A percentile compares a stretch with the other conserved stretches of the same genome.
These are phyloP conservation scores for Drosophila teissieri DNA, from an alignment of 1,140 invertebrate genomes.

Conservation along the genomic window DNA sequence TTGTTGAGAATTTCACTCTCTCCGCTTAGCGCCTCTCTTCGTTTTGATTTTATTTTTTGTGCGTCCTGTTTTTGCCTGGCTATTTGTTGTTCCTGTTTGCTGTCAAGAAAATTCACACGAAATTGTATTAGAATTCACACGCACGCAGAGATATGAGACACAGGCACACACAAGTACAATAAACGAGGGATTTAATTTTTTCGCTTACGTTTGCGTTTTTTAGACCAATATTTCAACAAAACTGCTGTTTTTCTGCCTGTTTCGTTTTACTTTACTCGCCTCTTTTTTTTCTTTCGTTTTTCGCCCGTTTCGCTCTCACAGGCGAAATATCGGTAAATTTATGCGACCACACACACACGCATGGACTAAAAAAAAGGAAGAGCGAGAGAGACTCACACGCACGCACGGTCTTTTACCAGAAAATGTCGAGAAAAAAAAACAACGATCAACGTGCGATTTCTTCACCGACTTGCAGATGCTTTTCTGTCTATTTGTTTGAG, in stretches of 20 bases:
- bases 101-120: constrained; percentile 44
- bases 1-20: constrained; percentile 14
- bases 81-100: constrained; percentile 14
- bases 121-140: constrained; percentile 29
- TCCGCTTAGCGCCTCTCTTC: constrained; percentile 10
- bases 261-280: constrained; percentile 1
- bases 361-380: constrained; percentile 57
- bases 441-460: constrained; percentile 59
- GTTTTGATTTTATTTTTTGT: constrained; percentile 23
- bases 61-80: constrained; percentile 27
- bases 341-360: constrained; percentile 53
- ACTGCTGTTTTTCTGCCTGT: constrained; percentile 21
- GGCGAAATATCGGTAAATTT: constrained; percentile 76
- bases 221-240: constrained; percentile 16
- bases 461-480: constrained; percentile 6
- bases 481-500: neutral
- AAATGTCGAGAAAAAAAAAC: constrained; percentile 40
- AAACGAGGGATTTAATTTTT: constrained; percentile 8
- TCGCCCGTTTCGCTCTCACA: constrained; percentile 35
- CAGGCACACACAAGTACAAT: neutral
- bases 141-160: neutral
- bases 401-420: constrained; percentile 35
- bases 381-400: constrained; percentile 20
- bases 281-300: constrained; percentile 32
- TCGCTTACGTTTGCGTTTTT: constrained; percentile 52